phyloP scores from a whole-genome alignment of 2,888 invertebrate genomes.

The Nudaria mundana region DNA sequence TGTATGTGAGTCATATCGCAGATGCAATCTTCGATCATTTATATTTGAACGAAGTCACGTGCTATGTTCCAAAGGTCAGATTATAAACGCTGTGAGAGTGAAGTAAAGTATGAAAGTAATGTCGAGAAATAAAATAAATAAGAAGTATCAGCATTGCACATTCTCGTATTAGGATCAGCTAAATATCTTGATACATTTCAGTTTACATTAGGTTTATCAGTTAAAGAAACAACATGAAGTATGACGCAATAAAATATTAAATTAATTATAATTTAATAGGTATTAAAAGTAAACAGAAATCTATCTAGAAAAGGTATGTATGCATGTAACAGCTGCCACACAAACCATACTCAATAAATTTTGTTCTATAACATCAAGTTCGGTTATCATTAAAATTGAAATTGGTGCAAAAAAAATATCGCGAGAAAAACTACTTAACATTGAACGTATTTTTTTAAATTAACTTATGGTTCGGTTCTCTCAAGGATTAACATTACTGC shows the following conservation, averaged over 20 bases:
- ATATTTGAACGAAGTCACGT: slow-evolving; percentile 52
- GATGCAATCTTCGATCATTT: slow-evolving; percentile 48
- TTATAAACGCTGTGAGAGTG: slow-evolving; percentile 62
- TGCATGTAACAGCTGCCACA: slow-evolving; percentile 79
- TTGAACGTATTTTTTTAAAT: slow-evolving; percentile 4
- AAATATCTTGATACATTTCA: slow-evolving; percentile 63
- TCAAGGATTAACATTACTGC: neutral
- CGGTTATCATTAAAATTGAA: slow-evolving; percentile 49
- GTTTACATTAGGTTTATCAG: slow-evolving; percentile 51
- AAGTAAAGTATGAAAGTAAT: slow-evolving; percentile 71
- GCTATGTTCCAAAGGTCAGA: slow-evolving; percentile 56
- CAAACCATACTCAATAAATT: slow-evolving; percentile 60
- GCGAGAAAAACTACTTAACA: slow-evolving; percentile 21
- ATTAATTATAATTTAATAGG: slow-evolving; percentile 1
- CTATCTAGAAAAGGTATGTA: slow-evolving; percentile 61
- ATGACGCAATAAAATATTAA: neutral
- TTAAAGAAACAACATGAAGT: neutral
- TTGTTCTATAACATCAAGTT: slow-evolving; percentile 42
- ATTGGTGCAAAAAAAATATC: slow-evolving; percentile 67
- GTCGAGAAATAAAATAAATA: slow-evolving; percentile 65
- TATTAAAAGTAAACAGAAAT: slow-evolving; percentile 59
- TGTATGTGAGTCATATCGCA: slow-evolving; percentile 48
- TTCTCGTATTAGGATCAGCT: slow-evolving; percentile 77
- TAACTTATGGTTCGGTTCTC: neutral
- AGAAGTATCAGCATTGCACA: slow-evolving; percentile 79